These are phyloP conservation scores for Thinocorus orbignyianus DNA, from an alignment of 2,113 vertebrate genomes.

Conservation along the genomic window DNA sequence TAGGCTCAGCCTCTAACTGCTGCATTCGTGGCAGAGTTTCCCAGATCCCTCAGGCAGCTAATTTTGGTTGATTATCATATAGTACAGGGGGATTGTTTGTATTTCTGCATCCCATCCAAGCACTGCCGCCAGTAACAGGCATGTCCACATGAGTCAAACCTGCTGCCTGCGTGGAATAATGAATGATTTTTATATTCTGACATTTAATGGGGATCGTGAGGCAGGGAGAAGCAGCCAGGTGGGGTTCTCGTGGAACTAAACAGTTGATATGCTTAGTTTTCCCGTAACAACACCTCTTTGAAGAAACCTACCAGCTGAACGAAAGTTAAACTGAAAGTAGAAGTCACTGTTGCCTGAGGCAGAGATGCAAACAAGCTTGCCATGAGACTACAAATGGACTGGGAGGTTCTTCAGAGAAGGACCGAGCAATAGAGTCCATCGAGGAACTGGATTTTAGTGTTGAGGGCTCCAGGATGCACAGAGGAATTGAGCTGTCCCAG, in stretches of 20 bases:
- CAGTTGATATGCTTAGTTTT: neutral
- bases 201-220: neutral
- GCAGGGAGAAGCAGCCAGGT: neutral
- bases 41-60: slow-evolving; percentile 50
- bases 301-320: neutral
- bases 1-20: slow-evolving; percentile 52
- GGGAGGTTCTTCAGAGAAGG: neutral
- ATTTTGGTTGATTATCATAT: slow-evolving; percentile 56
- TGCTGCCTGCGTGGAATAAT: neutral
- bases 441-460: neutral
- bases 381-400: neutral
- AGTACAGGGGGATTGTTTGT: slow-evolving; percentile 54
- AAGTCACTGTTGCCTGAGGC: neutral
- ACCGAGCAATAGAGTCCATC: neutral
- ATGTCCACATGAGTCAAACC: neutral
- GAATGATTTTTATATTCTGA: neutral
- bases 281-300: rapidly evolving
- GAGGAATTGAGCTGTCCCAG: neutral
- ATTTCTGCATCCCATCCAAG: neutral
- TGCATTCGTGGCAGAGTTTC: slow-evolving; percentile 53
- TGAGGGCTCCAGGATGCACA: neutral
- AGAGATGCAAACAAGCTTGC: neutral
- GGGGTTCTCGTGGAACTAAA: neutral
- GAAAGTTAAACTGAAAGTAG: neutral
- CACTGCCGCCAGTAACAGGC: neutral